A percentile compares a stretch with the other conserved stretches of the same genome.
Evolutionary conservation across 2,797 vertebrate genomes (phyloP).

Genomic region (Lacerta agilis): DNA sequence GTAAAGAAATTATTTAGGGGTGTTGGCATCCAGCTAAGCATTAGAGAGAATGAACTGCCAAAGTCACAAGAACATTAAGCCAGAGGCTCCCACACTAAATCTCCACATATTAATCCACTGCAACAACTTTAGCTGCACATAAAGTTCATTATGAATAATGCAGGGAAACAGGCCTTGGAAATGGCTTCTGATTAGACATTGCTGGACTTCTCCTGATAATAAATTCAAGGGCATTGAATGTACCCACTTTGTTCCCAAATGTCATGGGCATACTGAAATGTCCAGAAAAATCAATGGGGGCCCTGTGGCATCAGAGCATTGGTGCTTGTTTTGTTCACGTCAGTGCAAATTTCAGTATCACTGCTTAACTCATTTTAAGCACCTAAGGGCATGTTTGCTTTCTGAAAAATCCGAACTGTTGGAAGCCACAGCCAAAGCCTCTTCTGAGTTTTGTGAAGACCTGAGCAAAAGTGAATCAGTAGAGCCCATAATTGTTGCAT

Average conservation of each 20-base stretch:
- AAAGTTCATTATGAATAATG: conserved; percentile 57
- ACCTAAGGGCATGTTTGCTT: not conserved
- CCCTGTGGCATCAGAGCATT: conserved; percentile 49
- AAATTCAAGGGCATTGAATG: conserved; percentile 30
- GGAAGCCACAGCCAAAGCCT: not conserved
- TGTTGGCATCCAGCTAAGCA: not conserved
- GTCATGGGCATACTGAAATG: conserved; percentile 50
- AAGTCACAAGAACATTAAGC: not conserved
- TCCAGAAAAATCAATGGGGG: conserved; percentile 46
- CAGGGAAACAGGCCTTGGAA: conserved; percentile 28
- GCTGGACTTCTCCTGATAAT: conserved; percentile 35
- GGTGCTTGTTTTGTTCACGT: conserved; percentile 60
- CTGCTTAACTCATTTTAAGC: conserved; percentile 60
- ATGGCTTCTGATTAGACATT: not conserved
- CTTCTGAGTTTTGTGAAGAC: not conserved
- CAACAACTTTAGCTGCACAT: conserved; percentile 45
- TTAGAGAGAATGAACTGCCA: not conserved
- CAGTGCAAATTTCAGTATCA: conserved; percentile 51
- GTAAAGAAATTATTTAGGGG: not conserved
- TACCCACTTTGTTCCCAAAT: conserved; percentile 59
- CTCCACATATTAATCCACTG: conserved; percentile 34
- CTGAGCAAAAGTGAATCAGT: not conserved
- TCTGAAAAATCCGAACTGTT: not conserved
- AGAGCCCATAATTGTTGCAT: not conserved
- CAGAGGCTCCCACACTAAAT: conserved; percentile 4